Percentiles rank a stretch among this genome's conserved stretches.
Evolutionary conservation across 1,140 invertebrate genomes (phyloP).

Genomic region (Lordiphosa mommai): DNA sequence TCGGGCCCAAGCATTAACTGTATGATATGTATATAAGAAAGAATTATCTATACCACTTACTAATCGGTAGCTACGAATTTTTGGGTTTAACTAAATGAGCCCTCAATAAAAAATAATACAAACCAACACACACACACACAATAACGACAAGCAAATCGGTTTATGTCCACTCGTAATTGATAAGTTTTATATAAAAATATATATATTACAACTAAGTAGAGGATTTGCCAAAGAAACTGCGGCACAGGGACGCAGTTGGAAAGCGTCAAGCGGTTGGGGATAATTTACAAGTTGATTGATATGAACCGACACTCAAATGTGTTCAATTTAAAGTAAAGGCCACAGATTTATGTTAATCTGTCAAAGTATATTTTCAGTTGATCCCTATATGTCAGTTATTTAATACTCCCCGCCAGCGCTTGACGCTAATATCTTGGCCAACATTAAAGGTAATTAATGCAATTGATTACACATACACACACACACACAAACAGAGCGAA

Average conservation of each 20-base stretch:
- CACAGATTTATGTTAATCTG: too few relatives aligned
- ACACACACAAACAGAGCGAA: conserved; percentile 40
- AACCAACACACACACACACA: conserved; percentile 15
- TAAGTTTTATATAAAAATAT: conserved; percentile 55
- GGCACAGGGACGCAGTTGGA: conserved; percentile 9
- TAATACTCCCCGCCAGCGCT: conserved; percentile 15
- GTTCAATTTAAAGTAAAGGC: too few relatives aligned
- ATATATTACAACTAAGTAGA: conserved; percentile 27
- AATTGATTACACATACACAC: conserved; percentile 58
- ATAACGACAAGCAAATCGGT: conserved; percentile 63
- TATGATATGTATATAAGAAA: conserved; percentile 65
- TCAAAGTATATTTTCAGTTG: background rate
- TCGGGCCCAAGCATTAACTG: conserved; percentile 18
- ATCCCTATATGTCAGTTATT: background rate
- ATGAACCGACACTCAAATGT: too few relatives aligned
- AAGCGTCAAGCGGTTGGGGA: conserved; percentile 3
- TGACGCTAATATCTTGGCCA: conserved; percentile 57
- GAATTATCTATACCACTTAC: conserved; percentile 43
- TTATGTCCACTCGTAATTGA: conserved; percentile 65
- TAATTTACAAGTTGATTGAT: too few relatives aligned
- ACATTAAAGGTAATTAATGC: conserved; percentile 65
- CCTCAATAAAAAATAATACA: conserved; percentile 28
- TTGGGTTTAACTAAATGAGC: conserved; percentile 55
- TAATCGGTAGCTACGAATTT: conserved; percentile 49
- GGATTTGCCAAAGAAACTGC: conserved; percentile 15